Percentiles rank a stretch among this genome's conserved stretches.
These are phyloP conservation scores for Antheraea assamensis DNA, from an alignment of 2,888 invertebrate species.

Conservation along the genomic window DNA sequence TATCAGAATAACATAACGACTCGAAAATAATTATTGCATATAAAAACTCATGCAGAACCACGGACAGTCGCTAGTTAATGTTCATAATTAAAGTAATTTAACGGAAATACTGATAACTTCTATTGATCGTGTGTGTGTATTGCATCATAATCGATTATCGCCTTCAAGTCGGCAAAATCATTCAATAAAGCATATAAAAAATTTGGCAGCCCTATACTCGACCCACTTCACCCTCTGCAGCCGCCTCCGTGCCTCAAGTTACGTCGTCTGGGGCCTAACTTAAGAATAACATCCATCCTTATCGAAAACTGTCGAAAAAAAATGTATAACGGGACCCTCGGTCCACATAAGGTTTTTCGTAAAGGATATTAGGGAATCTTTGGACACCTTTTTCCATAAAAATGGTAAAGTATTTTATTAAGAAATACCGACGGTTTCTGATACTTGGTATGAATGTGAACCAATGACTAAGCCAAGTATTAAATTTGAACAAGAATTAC, in stretches of 20 bases:
- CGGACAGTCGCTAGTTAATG: no score
- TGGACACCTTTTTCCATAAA: constrained; percentile 26
- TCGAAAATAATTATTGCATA: no score
- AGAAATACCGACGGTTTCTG: background rate
- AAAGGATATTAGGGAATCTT: constrained; percentile 38
- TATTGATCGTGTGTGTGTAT: background rate
- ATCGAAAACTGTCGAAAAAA: constrained; percentile 49
- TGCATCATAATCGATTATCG: background rate
- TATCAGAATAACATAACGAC: no score
- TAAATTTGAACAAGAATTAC: background rate
- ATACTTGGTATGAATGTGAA: background rate
- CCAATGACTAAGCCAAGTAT: background rate
- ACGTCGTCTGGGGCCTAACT: constrained; percentile 27
- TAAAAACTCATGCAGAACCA: no score
- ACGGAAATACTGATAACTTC: no score
- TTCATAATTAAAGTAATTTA: no score
- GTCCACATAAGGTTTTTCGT: constrained; percentile 27
- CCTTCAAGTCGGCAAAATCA: background rate
- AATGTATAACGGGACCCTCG: constrained; percentile 43
- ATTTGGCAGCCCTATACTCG: constrained; percentile 12
- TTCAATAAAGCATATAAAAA: constrained; percentile 5
- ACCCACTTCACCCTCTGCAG: constrained; percentile 4
- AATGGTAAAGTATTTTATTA: background rate
- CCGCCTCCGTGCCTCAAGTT: constrained; percentile 16
- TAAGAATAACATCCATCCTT: constrained; percentile 48